A percentile compares a stretch with the other conserved stretches of the same genome.
phyloP scores from a whole-genome alignment of 2,888 invertebrate genomes.

The Leptinotarsa rubiginosa region DNA sequence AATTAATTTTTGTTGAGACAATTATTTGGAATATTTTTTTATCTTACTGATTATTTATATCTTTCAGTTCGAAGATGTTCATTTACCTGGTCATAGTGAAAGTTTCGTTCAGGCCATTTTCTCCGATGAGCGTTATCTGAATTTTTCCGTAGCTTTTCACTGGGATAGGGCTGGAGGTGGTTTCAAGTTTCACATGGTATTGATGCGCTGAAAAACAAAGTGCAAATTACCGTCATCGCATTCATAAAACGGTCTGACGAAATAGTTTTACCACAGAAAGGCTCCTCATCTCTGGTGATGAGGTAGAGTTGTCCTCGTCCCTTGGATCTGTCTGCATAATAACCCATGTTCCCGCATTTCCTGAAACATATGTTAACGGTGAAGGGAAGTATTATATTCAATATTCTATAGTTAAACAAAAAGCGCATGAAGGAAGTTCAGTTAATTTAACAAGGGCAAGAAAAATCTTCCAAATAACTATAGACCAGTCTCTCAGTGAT shows the following conservation, averaged over 20 bases:
- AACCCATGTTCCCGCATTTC: slow-evolving; percentile 92
- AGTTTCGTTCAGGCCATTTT: slow-evolving; percentile 86
- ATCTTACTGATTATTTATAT: no score
- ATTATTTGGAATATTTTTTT: no score
- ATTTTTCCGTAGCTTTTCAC: slow-evolving; percentile 83
- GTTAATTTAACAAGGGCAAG: no score
- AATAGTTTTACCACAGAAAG: slow-evolving; percentile 81
- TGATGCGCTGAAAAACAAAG: slow-evolving; percentile 78
- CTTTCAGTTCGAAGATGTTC: not conserved
- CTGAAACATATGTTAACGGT: slow-evolving; percentile 48
- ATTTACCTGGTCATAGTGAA: slow-evolving; percentile 85
- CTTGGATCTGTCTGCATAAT: slow-evolving; percentile 86
- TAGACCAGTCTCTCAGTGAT: no score
- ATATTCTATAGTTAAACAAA: no score
- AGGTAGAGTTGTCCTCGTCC: slow-evolving; percentile 90
- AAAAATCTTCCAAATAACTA: no score
- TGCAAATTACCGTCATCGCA: not conserved
- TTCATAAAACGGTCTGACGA: not conserved
- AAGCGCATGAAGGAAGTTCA: no score
- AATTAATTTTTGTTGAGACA: no score
- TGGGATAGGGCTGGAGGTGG: slow-evolving; percentile 75
- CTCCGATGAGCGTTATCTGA: slow-evolving; percentile 83
- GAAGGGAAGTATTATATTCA: no score
- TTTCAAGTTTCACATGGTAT: slow-evolving; percentile 85
- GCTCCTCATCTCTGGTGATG: slow-evolving; percentile 89